phyloP scores from a whole-genome alignment of 2,888 invertebrate species.

The Hermaeophaga mercurialis region DNA sequence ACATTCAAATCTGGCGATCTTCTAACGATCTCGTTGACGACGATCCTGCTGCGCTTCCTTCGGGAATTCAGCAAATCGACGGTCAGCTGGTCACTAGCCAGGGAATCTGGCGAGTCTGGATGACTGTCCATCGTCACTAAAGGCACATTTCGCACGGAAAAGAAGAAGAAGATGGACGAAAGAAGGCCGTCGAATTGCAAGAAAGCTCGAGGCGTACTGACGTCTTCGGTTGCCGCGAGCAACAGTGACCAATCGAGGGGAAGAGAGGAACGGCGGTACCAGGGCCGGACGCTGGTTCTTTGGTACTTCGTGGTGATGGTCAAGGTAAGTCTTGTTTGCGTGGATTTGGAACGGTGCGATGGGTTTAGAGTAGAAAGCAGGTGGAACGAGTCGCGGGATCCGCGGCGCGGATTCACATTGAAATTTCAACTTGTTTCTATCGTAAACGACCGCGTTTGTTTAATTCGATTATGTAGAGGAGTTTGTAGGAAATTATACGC shows the following conservation, averaged over 20 bases:
- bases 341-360: neutral
- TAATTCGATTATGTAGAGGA: too few species aligned
- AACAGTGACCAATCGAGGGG: constrained; percentile 50
- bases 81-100: constrained; percentile 55
- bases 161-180: constrained; percentile 36
- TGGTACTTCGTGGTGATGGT: constrained; percentile 14
- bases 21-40: constrained; percentile 28
- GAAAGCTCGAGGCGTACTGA: constrained; percentile 56
- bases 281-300: constrained; percentile 13
- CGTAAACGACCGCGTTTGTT: neutral
- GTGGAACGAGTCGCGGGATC: neutral
- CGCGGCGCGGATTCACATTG: neutral
- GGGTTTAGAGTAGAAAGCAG: constrained; percentile 1
- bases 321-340: constrained; percentile 21
- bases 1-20: constrained; percentile 48
- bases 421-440: neutral
- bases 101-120: constrained; percentile 57
- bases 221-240: constrained; percentile 55
- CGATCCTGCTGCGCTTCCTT: constrained; percentile 23
- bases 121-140: constrained; percentile 51
- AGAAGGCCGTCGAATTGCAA: constrained; percentile 41
- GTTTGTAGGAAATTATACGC: too few species aligned
- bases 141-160: constrained; percentile 44
- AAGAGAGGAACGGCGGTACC: constrained; percentile 42
- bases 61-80: constrained; percentile 33